Conservation (phyloP, 2,113 vertebrate genomes). For the Pomatostomus ruficeps region DNA sequence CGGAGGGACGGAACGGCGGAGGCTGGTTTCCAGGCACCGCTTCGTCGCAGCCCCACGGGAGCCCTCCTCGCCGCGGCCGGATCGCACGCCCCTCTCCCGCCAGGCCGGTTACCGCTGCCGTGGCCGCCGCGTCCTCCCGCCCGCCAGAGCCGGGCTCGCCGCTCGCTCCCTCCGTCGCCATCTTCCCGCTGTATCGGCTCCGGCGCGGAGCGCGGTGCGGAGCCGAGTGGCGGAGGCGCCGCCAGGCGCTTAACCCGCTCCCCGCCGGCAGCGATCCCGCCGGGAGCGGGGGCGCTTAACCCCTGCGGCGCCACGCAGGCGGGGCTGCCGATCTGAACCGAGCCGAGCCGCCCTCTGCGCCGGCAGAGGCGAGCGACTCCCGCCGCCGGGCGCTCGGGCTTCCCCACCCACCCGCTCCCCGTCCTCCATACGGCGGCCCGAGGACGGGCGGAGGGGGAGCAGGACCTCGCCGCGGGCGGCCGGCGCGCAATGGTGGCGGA, state of each 20-base stretch:
- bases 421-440: neutral
- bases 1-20: neutral
- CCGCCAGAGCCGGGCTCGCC: slow-evolving; percentile 59
- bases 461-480: neutral
- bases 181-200: slow-evolving; percentile 68
- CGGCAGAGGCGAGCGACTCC: neutral
- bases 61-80: neutral
- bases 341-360: neutral
- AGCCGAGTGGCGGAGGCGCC: slow-evolving; percentile 21
- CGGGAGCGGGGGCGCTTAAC: slow-evolving; percentile 6
- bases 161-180: slow-evolving; percentile 74
- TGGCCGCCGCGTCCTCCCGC: slow-evolving; percentile 40
- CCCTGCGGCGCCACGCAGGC: neutral
- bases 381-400: neutral
- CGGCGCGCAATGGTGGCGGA: neutral
- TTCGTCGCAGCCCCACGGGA: neutral
- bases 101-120: slow-evolving; percentile 56
- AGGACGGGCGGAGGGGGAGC: neutral
- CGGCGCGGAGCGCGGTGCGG: slow-evolving; percentile 48
- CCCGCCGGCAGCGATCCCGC: slow-evolving; percentile 10
- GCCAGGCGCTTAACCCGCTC: slow-evolving; percentile 59
- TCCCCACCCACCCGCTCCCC: neutral
- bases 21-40: neutral
- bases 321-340: neutral
- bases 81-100: neutral